Evolutionary conservation across 30 jellyfish, hydroid and myxozoan species (phyloP), one percentile per base, ranked within the genome.

Genomic region (Chrysaora quinquecirrha): DNA sequence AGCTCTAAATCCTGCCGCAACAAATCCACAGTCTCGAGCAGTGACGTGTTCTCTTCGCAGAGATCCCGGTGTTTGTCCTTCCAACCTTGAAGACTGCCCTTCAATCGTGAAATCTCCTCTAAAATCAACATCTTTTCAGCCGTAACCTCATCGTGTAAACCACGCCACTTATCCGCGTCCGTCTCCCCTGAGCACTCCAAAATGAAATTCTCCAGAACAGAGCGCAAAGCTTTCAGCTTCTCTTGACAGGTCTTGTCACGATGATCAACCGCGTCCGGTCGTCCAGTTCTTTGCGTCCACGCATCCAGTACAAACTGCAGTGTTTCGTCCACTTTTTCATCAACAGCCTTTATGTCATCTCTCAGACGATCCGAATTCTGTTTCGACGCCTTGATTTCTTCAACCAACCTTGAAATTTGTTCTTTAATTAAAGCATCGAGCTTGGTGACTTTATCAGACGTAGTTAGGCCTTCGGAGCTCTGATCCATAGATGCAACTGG

Each of bases 121-220:
- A 34, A 28, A 0, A 80, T 19, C 21, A 31, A 20, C 34, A 23
- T 52, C 48, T 66, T 71, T 38, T 78, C 93, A 25, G 77, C 27
- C 75, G 28, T 6, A 4, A 70, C 50, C 6, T 75, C 84, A 30
- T 82, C 92, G 31, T 67, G 73, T 25, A 48, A 47, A 47, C n/a
- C 34, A 3, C 84, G 76, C 92, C 92, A 82, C 46, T 82, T 82
- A 52, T 82, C 92, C 1, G 92, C 92, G 62, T 82, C 92, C 22
- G 85, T 82, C 29, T 82, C 85, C 23, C 85, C 66, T 1, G 78
- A 50, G 20, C 33, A 48, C 54, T 58, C 85, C 29, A 60, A 38
- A 64, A 82, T 32, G 68, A 80, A 29, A 56, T 56, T 60, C 56
- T 49, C 85, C 28, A 63, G 22, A 30, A 82, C 66, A 1, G 56